Conservation (phyloP, 2,113 vertebrate genomes). For the Cyanocitta stelleri region DNA sequence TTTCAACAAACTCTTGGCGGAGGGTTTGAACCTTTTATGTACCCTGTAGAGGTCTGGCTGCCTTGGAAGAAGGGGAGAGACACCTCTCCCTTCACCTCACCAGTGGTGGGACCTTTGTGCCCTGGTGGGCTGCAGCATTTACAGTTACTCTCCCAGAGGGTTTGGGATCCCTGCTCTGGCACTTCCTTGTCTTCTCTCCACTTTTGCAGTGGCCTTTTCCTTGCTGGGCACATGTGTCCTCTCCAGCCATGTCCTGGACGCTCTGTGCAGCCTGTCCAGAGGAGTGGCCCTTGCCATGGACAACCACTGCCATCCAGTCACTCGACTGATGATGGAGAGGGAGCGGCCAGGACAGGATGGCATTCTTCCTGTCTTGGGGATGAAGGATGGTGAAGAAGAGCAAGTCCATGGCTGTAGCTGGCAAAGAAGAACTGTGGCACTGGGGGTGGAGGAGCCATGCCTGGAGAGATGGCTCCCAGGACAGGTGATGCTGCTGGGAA, state of each 20-base stretch:
- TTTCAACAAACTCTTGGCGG: not conserved
- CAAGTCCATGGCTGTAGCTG: not conserved
- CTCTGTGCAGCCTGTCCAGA: not conserved
- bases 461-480: not conserved
- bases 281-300: not conserved
- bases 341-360: not conserved
- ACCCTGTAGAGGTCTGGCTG: not conserved
- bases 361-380: not conserved
- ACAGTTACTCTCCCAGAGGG: rapidly evolving
- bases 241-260: rapidly evolving
- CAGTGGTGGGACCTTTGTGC: not conserved
- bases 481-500: not conserved
- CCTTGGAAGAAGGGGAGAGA: not conserved
- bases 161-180: not conserved
- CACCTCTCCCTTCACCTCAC: not conserved
- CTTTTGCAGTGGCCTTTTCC: not conserved
- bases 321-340: not conserved
- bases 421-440: not conserved
- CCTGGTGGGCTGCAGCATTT: not conserved
- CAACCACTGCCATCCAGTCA: not conserved
- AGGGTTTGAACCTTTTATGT: not conserved
- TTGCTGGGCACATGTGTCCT: not conserved
- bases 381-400: not conserved
- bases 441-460: not conserved
- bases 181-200: too few relatives aligned